Evolutionary conservation across 2,797 vertebrate species (phyloP), one percentile per base, ranked within the genome.

Genomic region (Cyprinodon diabolis): DNA sequence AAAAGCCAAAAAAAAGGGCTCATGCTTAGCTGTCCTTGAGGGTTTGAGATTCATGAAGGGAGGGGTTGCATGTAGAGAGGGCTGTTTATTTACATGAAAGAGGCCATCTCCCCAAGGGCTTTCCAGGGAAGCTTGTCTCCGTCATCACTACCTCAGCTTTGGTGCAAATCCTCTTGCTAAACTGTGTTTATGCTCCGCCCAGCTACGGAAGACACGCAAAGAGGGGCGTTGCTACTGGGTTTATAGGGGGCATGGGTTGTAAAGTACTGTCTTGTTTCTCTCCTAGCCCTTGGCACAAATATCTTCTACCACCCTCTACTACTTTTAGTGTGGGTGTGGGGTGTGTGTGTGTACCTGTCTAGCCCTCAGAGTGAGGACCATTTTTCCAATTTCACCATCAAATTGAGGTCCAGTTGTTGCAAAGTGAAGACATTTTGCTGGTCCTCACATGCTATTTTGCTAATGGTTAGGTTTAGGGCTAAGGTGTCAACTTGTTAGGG

Each of bases 1-100:
- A 81, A 74, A 75, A 72, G 8, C 71, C 75, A 77, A 68, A 69
- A 78, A 63, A 56, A 47, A 69, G 35, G 57, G 17, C 69, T 75
- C 77, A 89, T 81, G 80, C 56, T 79, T 79, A 80, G 68, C 83
- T 85, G 85, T 90, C 90, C 93, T 94, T 83, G 78, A 92, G 91
- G 90, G 88, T 86, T 87, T 91, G 78, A 76, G 79, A 89, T 84
- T 77, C 84, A 89, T 74, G 78, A 87, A 88, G 75, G 79, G 73
- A 87, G 71, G 81, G 80, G 83, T 81, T 84, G 79, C 76, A 83
- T 76, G n/a, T 83, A 92, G 87, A 90, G 92, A 91, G 91, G 91
- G 92, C 86, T 93, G 90, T 92, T 92, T 94, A 93, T 93, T 94
- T 92, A 93, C 91, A 85, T 86, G 87, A 84, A 84, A 86, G 84